These are phyloP conservation scores for Typhlichthys eigenmanni DNA, from an alignment of 2,797 vertebrate genomes.

Conservation along the genomic window DNA sequence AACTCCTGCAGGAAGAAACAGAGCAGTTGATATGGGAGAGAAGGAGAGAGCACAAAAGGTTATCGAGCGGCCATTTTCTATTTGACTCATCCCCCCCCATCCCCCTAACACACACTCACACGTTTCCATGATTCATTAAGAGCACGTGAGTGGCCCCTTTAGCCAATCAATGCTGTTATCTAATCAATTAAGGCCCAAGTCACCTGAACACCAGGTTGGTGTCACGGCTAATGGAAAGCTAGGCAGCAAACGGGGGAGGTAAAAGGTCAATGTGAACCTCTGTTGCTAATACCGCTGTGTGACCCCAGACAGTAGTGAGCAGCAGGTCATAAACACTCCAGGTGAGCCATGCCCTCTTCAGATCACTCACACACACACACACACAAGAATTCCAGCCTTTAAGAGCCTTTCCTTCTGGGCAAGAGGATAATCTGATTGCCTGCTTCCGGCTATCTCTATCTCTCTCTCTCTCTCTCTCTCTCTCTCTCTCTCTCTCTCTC, in stretches of 20 bases:
- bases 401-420: conserved; percentile 40
- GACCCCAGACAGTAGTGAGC: conserved; percentile 51
- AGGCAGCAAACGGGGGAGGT: conserved; percentile 12
- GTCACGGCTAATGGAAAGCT: conserved; percentile 6
- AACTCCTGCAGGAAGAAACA: conserved; percentile 81
- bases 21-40: conserved; percentile 24
- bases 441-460: conserved; percentile 31
- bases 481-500: no score
- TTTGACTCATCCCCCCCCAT: conserved; percentile 43
- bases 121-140: conserved; percentile 56
- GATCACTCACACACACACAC: conserved; percentile 53
- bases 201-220: conserved; percentile 21
- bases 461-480: conserved; percentile 28
- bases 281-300: conserved; percentile 27
- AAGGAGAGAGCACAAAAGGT: conserved; percentile 22
- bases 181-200: conserved; percentile 47
- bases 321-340: conserved; percentile 55
- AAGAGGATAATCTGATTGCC: conserved; percentile 39
- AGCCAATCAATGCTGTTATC: conserved; percentile 51
- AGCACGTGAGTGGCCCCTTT: conserved; percentile 49
- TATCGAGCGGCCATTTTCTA: conserved; percentile 17
- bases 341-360: conserved; percentile 57
- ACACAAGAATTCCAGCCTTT: conserved; percentile 37
- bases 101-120: neutral
- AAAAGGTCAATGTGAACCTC: conserved; percentile 37